A percentile compares a stretch with the other conserved stretches of the same genome.
Conservation (phyloP, 2,888 invertebrate genomes). For the Chrysolina haemoptera region DNA sequence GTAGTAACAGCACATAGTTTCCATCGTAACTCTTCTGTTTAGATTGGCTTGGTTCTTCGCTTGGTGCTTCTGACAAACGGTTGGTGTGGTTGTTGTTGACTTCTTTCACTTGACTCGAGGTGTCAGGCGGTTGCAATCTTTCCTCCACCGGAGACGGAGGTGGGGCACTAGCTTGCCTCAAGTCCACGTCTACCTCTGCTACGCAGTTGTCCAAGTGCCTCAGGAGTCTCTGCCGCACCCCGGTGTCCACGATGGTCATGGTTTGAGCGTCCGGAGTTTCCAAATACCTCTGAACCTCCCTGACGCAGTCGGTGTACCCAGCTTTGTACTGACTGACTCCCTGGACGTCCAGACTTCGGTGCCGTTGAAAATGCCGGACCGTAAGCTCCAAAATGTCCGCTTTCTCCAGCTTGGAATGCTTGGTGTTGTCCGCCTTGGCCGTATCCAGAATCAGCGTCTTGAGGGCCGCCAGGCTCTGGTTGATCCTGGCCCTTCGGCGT, state of each 20-base stretch:
- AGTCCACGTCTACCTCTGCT: slow-evolving; percentile 75
- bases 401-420: slow-evolving; percentile 88
- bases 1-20: slow-evolving; percentile 75
- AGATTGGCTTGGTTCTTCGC: slow-evolving; percentile 61
- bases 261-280: slow-evolving; percentile 77
- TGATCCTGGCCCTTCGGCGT: slow-evolving; percentile 80
- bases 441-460: slow-evolving; percentile 82
- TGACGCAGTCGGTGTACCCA: slow-evolving; percentile 78
- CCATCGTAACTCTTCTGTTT: slow-evolving; percentile 73
- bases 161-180: slow-evolving; percentile 55
- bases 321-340: slow-evolving; percentile 77
- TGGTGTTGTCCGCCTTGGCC: slow-evolving; percentile 78
- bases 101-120: slow-evolving; percentile 65
- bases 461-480: slow-evolving; percentile 81
- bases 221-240: slow-evolving; percentile 74
- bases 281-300: slow-evolving; percentile 75
- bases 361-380: slow-evolving; percentile 84
- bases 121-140: slow-evolving; percentile 65
- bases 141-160: slow-evolving; percentile 51
- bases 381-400: slow-evolving; percentile 89
- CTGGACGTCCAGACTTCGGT: slow-evolving; percentile 78
- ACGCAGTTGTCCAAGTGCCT: slow-evolving; percentile 76
- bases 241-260: slow-evolving; percentile 73
- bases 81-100: slow-evolving; percentile 61
- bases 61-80: slow-evolving; percentile 29